These are phyloP conservation scores for Hylaeus anthracinus DNA, from an alignment of 1,140 invertebrate genomes.

Conservation along the genomic window DNA sequence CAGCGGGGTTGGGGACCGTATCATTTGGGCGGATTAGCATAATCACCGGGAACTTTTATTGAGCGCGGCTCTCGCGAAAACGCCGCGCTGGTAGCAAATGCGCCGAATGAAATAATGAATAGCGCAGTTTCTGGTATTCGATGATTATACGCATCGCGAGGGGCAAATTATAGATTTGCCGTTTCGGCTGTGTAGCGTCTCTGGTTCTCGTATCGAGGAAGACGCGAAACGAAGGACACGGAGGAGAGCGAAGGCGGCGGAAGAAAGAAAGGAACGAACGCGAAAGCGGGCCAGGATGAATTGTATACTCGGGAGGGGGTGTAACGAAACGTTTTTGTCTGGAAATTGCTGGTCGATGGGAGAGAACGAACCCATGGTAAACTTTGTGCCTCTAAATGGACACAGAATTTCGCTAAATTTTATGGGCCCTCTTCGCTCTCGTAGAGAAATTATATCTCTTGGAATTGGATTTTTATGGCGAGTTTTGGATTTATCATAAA, in stretches of 20 bases:
- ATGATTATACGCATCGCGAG: constrained; percentile 79
- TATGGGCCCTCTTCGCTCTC: neutral
- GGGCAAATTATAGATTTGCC: constrained; percentile 80
- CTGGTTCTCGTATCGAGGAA: constrained; percentile 36
- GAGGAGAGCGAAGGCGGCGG: constrained; percentile 15
- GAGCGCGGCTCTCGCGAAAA: constrained; percentile 62
- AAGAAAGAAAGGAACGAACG: neutral
- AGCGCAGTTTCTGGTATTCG: constrained; percentile 81
- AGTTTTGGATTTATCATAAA: too few species aligned
- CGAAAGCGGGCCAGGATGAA: constrained; percentile 1
- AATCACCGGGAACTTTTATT: constrained; percentile 80
- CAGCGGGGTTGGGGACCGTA: constrained; percentile 59
- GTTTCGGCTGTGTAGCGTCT: constrained; percentile 63
- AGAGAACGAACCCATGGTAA: neutral
- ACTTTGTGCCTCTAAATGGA: constrained; percentile 3
- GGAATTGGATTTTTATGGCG: too few species aligned
- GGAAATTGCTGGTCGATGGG: constrained; percentile 36
- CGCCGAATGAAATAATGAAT: constrained; percentile 80
- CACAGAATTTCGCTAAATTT: neutral
- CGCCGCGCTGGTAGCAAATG: constrained; percentile 78
- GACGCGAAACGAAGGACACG: constrained; percentile 7
- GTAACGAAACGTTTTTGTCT: constrained; percentile 45
- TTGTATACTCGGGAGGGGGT: constrained; percentile 4
- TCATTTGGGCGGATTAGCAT: constrained; percentile 80
- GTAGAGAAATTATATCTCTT: neutral